Percentiles rank a stretch among this genome's conserved stretches.
phyloP scores from a whole-genome alignment of 2,888 invertebrate genomes.

The Dascillus cervinus region DNA sequence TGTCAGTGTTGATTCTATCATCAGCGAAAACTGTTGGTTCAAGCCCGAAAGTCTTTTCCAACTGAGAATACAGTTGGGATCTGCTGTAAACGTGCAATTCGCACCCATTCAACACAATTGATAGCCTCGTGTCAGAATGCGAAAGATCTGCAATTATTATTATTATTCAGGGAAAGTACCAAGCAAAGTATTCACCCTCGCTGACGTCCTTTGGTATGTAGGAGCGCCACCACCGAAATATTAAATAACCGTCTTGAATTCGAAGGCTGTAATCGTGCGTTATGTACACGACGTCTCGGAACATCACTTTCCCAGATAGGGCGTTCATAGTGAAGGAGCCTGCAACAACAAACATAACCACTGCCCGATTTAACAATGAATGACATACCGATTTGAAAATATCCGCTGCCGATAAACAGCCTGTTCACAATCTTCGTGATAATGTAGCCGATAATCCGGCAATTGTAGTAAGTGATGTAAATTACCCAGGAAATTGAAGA shows the following conservation, averaged over 20 bases:
- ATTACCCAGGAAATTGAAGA: conserved; percentile 86
- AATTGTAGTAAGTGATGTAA: conserved; percentile 92
- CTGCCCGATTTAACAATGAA: not conserved
- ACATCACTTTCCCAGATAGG: conserved; percentile 98
- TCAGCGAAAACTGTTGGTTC: conserved; percentile 66
- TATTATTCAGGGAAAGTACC: too few species aligned
- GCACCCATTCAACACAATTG: conserved; percentile 86
- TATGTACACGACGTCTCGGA: conserved; percentile 88
- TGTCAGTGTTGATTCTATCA: too few species aligned
- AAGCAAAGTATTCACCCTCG: conserved; percentile 60
- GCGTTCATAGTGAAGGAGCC: conserved; percentile 93
- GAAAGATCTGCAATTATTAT: conserved; percentile 80
- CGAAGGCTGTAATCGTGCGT: conserved; percentile 89
- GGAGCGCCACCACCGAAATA: conserved; percentile 97
- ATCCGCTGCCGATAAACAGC: conserved; percentile 77
- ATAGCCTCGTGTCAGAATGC: conserved; percentile 86
- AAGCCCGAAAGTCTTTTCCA: conserved; percentile 83
- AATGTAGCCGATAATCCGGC: conserved; percentile 82
- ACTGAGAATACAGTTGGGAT: conserved; percentile 73
- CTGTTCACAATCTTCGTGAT: conserved; percentile 83
- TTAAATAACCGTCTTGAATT: conserved; percentile 93
- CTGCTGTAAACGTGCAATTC: conserved; percentile 94
- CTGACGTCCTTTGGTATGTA: conserved; percentile 92
- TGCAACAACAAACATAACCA: conserved; percentile 38
- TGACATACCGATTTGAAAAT: conserved; percentile 76